Conservation (phyloP, 2,888 invertebrate genomes). For the Chymomyza procnemis region DNA sequence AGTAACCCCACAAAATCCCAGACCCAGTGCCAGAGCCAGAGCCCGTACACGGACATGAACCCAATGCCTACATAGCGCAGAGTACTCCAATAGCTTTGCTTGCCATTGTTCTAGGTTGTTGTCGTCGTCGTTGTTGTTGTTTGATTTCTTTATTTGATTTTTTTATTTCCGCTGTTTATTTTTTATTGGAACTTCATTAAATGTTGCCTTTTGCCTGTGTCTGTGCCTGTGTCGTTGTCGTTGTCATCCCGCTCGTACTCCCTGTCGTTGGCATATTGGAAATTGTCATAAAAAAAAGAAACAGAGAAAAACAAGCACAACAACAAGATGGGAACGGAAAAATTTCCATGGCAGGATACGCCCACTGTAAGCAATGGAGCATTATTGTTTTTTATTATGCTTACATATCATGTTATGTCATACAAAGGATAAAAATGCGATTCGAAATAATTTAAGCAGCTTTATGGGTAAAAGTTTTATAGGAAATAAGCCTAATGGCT, state of each 20-base stretch:
- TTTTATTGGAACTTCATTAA: slow-evolving; percentile 62
- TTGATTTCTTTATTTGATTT: slow-evolving; percentile 58
- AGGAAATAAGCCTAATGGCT: too few species aligned
- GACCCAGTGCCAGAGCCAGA: not conserved
- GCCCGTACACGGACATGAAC: not conserved
- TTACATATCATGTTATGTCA: not conserved
- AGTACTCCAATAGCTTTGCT: not conserved
- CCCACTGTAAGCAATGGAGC: slow-evolving; percentile 2
- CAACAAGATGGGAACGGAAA: not conserved
- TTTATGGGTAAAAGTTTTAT: too few species aligned
- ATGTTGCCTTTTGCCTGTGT: slow-evolving; percentile 41
- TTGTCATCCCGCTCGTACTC: not conserved
- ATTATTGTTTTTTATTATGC: not conserved
- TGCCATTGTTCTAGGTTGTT: slow-evolving; percentile 8
- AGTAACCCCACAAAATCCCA: slow-evolving; percentile 10
- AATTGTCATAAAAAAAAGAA: slow-evolving; percentile 23
- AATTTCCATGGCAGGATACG: slow-evolving; percentile 30
- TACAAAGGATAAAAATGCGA: not conserved
- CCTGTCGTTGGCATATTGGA: slow-evolving; percentile 40
- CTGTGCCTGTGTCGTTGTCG: not conserved
- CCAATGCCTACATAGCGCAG: not conserved
- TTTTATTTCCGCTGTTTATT: slow-evolving; percentile 38
- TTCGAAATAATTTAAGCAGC: too few species aligned
- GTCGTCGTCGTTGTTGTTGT: slow-evolving; percentile 25
- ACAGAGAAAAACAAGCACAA: not conserved